Evolutionary conservation across 2,888 invertebrate species (phyloP), one percentile per base, ranked within the genome.

Genomic region (Platycnemis pennipes): DNA sequence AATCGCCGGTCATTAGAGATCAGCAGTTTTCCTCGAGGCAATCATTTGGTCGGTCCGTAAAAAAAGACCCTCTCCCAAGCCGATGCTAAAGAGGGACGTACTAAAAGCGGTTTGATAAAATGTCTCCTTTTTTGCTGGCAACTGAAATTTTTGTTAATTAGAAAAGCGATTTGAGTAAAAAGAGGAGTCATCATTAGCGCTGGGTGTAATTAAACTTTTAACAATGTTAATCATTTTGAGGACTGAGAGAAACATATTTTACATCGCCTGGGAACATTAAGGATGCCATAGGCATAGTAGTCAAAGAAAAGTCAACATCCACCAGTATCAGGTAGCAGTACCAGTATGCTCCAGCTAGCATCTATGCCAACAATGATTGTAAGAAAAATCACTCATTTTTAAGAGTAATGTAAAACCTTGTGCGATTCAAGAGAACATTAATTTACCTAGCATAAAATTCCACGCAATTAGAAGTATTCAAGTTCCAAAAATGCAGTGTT

Each of bases 1-100:
- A 44, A 63, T 91, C 91, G 91, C 3, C 69, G 91, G 91, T 91
- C 91, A 91, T 91, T 91, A 91, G 91, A 44, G 91, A 91, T 91
- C 63, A n/a, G 42, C 89, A 42, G n/a, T 77, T 26, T 44, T 44
- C 44, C 91, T 91, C 31, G 44, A 63, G 91, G 91, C 91, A 91
- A 87, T 87, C 87, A 87, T 87, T 87, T 87, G 46, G n/a, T 53
- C 49, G 63, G 56, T 63, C 13, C 44, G 63, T 91, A 44, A 44
- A 69, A 69, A 37, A 5, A 11, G 42, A 49, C 53, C 44, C n/a
- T 88, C 88, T 3, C 45, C 31, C 88, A 22, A 7, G 11, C n/a
- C 63, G 91, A 42, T 77, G 37, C 77, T 77, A 77, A 37, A 77
- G 77, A 77, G 77, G 77, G 77, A 77, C 77, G 77, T 77, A 77